Conservation (phyloP, 2,888 invertebrate species). For the Spodoptera exigua region DNA sequence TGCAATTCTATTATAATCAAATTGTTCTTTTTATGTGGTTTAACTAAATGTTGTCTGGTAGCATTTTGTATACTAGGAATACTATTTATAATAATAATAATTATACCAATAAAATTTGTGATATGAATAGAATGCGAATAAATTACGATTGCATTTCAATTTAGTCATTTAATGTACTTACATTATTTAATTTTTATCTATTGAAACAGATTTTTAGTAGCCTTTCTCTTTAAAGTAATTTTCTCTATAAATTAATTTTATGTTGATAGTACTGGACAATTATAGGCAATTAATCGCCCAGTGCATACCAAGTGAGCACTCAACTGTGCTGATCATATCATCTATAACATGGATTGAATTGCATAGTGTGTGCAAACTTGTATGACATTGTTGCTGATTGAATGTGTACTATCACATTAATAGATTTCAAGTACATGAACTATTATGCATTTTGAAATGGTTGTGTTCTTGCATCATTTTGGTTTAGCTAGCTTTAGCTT, state of each 20-base stretch:
- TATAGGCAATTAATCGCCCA: conserved; percentile 43
- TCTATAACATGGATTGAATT: conserved; percentile 53
- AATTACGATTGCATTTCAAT: conserved; percentile 32
- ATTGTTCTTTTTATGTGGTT: conserved; percentile 33
- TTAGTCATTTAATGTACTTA: conserved; percentile 26
- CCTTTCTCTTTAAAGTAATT: conserved; percentile 27
- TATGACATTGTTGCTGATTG: conserved; percentile 36
- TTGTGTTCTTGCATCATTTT: conserved; percentile 2
- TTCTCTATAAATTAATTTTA: conserved; percentile 23
- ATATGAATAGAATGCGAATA: conserved; percentile 48
- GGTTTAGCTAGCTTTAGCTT: too few relatives aligned
- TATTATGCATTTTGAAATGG: neutral
- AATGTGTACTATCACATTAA: conserved; percentile 24
- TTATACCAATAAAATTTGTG: conserved; percentile 36
- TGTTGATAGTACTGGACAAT: conserved; percentile 27
- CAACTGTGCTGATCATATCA: conserved; percentile 60
- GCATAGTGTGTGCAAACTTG: conserved; percentile 50
- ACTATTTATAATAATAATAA: conserved; percentile 39
- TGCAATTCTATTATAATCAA: conserved; percentile 17
- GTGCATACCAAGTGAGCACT: conserved; percentile 59
- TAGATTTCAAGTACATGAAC: neutral
- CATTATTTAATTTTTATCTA: conserved; percentile 18
- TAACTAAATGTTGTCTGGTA: conserved; percentile 37
- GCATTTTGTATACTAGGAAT: conserved; percentile 34
- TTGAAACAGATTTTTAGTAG: conserved; percentile 4